Conservation (phyloP, 1,140 invertebrate species). For the Micrasema longulum region DNA sequence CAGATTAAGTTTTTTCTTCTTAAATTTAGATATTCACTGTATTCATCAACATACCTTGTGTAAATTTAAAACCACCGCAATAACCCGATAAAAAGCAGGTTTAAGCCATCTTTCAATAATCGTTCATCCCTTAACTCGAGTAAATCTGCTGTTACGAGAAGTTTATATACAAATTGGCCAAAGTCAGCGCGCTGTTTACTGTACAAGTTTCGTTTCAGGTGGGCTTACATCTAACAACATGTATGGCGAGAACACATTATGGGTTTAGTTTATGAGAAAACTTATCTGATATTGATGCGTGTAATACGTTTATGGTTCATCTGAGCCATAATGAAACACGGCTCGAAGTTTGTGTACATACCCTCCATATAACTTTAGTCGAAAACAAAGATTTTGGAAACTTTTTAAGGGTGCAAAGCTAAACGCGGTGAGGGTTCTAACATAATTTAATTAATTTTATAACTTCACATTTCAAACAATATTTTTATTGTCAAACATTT, state of each 20-base stretch:
- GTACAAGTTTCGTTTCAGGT: neutral
- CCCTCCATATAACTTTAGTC: no score
- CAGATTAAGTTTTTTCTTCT: no score
- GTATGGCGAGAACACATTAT: neutral
- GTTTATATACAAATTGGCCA: neutral
- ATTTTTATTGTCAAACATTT: neutral
- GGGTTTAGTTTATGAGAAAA: conserved; percentile 10
- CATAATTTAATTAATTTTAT: neutral
- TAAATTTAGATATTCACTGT: no score
- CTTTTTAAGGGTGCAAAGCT: neutral
- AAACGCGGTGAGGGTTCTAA: neutral
- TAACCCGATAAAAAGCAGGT: no score
- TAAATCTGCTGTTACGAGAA: neutral
- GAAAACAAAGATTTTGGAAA: neutral
- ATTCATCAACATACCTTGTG: no score
- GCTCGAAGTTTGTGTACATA: neutral
- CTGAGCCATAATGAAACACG: neutral
- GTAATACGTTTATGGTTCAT: conserved; percentile 22
- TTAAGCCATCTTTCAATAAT: no score
- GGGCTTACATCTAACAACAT: neutral
- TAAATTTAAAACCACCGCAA: no score
- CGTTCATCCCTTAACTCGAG: no score
- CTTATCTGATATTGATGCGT: conserved; percentile 10
- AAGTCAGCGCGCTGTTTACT: neutral
- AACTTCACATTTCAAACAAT: neutral